Percentiles rank a stretch among this genome's conserved stretches.
These are phyloP conservation scores for Oegoconia quadripuncta DNA, from an alignment of 2,888 invertebrate species.

Conservation along the genomic window DNA sequence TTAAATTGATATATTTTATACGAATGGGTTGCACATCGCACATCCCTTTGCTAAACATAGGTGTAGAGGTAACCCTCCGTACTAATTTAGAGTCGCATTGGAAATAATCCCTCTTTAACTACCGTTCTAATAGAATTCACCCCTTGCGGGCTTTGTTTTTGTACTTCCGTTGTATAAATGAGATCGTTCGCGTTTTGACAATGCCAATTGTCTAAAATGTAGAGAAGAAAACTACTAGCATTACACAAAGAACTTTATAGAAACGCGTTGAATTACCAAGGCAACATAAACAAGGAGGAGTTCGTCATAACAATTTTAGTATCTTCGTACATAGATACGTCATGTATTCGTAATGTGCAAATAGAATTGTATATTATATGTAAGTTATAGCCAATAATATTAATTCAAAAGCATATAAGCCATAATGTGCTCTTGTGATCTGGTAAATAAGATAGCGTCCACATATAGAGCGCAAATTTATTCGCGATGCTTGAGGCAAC, in stretches of 20 bases:
- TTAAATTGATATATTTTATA: constrained; percentile 71
- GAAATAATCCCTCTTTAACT: constrained; percentile 56
- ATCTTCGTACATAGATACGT: constrained; percentile 7
- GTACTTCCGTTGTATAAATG: constrained; percentile 52
- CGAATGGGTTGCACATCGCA: constrained; percentile 64
- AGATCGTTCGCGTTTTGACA: constrained; percentile 53
- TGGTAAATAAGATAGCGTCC: constrained; percentile 16
- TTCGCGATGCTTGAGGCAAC: constrained; percentile 57
- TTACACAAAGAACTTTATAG: constrained; percentile 44
- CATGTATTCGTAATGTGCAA: neutral
- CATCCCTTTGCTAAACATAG: constrained; percentile 67
- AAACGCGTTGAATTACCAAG: constrained; percentile 55
- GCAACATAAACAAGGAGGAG: constrained; percentile 53
- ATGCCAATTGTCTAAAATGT: constrained; percentile 36
- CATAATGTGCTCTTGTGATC: neutral
- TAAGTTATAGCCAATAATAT: constrained; percentile 1
- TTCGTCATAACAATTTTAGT: constrained; percentile 21
- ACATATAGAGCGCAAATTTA: constrained; percentile 56
- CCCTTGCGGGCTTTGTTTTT: constrained; percentile 62
- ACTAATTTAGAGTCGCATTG: constrained; percentile 48
- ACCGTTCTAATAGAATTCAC: constrained; percentile 57
- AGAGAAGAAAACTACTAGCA: constrained; percentile 2
- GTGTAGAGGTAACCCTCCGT: constrained; percentile 37
- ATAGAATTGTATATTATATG: neutral
- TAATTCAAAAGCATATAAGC: neutral